phyloP scores from a whole-genome alignment of 2,113 vertebrate species.

The Tringa solitaria region DNA sequence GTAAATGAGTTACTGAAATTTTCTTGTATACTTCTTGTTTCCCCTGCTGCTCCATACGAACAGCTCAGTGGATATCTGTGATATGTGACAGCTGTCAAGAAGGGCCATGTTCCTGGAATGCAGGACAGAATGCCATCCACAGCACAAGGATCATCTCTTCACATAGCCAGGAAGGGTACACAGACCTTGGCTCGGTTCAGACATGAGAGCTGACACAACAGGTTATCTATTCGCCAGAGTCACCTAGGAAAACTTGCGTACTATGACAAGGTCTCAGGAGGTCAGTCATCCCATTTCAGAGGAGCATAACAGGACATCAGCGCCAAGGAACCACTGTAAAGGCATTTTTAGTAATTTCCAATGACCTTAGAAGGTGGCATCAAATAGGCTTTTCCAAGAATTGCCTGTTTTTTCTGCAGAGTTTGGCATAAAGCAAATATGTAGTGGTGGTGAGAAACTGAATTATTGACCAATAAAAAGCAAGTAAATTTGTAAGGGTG shows the following conservation, averaged over 20 bases:
- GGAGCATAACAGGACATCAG: neutral
- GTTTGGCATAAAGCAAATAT: neutral
- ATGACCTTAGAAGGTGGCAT: neutral
- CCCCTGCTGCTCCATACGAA: neutral
- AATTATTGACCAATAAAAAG: neutral
- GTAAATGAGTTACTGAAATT: neutral
- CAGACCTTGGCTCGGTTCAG: conserved; percentile 27
- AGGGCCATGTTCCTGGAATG: conserved; percentile 40
- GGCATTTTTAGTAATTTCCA: neutral
- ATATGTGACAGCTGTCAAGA: conserved; percentile 52
- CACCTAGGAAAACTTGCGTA: conserved; percentile 35
- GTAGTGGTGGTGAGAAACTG: neutral
- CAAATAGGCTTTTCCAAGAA: neutral
- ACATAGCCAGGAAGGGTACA: conserved; percentile 52
- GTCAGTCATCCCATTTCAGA: neutral
- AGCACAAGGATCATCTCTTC: conserved; percentile 48
- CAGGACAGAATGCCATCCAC: conserved; percentile 10
- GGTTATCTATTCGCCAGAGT: conserved; percentile 26
- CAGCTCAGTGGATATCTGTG: neutral
- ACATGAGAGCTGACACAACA: conserved; percentile 29
- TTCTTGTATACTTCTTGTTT: neutral
- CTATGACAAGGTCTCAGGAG: conserved; percentile 16
- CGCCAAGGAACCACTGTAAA: neutral
- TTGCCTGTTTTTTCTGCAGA: neutral
- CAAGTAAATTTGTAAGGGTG: neutral